A percentile compares a stretch with the other conserved stretches of the same genome.
These are phyloP conservation scores for Pogonomyrmex barbatus DNA, from an alignment of 1,140 invertebrate species.

Conservation along the genomic window DNA sequence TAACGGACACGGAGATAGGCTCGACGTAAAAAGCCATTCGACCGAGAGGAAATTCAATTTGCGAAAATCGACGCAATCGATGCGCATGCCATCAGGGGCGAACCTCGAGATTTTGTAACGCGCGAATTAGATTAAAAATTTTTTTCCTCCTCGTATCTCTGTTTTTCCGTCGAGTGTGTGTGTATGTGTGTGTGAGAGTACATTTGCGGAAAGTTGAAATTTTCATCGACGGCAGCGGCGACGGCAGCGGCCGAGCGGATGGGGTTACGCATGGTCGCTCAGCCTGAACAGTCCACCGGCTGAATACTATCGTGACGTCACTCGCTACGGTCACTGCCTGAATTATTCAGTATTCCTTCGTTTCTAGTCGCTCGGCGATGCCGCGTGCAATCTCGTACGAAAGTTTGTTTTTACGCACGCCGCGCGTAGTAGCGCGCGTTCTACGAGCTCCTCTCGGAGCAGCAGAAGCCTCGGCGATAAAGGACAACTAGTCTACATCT, in stretches of 20 bases:
- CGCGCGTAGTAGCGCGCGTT: background rate
- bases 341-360: conserved; percentile 82
- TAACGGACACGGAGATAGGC: background rate
- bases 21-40: conserved; percentile 4
- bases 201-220: conserved; percentile 74
- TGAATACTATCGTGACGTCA: conserved; percentile 84
- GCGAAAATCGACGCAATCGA: background rate
- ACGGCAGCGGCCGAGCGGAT: conserved; percentile 75
- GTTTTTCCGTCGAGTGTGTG: conserved; percentile 6
- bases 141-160: conserved; percentile 1
- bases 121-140: background rate
- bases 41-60: background rate
- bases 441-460: background rate
- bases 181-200: conserved; percentile 22
- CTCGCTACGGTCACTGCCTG: conserved; percentile 84
- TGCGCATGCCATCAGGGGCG: background rate
- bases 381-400: conserved; percentile 57
- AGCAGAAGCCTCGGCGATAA: conserved; percentile 4
- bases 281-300: conserved; percentile 83
- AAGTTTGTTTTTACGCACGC: conserved; percentile 52
- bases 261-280: conserved; percentile 85
- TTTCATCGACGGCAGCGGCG: conserved; percentile 56
- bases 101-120: background rate
- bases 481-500: background rate
- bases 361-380: conserved; percentile 65